Evolutionary conservation across 2,888 invertebrate species (phyloP).

Genomic region (Luperina nickerlii): DNA sequence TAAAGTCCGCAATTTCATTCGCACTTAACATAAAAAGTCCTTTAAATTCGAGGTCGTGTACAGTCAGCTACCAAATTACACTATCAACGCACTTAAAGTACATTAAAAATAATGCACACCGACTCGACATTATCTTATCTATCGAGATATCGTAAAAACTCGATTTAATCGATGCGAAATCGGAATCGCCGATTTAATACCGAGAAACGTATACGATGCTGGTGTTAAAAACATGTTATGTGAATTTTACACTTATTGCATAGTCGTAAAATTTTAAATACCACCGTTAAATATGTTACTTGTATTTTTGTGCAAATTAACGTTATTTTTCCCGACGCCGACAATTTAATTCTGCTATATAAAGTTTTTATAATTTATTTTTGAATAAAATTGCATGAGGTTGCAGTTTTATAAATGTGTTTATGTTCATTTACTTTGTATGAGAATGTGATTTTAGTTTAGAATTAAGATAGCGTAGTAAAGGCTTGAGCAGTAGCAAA

Average conservation of each 20-base stretch:
- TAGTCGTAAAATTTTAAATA: constrained; percentile 67
- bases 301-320: constrained; percentile 63
- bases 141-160: constrained; percentile 65
- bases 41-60: constrained; percentile 50
- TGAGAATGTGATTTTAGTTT: constrained; percentile 12
- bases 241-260: constrained; percentile 68
- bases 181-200: constrained; percentile 59
- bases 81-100: constrained; percentile 58
- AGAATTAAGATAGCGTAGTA: neutral
- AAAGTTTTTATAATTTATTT: constrained; percentile 47
- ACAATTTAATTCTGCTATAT: constrained; percentile 60
- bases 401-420: constrained; percentile 24
- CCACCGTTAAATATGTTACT: constrained; percentile 56
- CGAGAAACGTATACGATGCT: constrained; percentile 45
- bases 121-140: constrained; percentile 61
- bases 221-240: constrained; percentile 67
- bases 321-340: constrained; percentile 50
- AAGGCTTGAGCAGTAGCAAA: neutral
- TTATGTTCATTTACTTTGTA: constrained; percentile 34
- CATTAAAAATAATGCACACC: constrained; percentile 60
- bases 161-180: constrained; percentile 66
- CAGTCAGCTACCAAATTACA: constrained; percentile 68
- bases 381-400: constrained; percentile 26
- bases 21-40: constrained; percentile 58
- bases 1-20: constrained; percentile 38